A percentile compares a stretch with the other conserved stretches of the same genome.
These are phyloP conservation scores for Drosophila ezoana DNA, from an alignment of 2,888 invertebrate genomes.

Conservation along the genomic window DNA sequence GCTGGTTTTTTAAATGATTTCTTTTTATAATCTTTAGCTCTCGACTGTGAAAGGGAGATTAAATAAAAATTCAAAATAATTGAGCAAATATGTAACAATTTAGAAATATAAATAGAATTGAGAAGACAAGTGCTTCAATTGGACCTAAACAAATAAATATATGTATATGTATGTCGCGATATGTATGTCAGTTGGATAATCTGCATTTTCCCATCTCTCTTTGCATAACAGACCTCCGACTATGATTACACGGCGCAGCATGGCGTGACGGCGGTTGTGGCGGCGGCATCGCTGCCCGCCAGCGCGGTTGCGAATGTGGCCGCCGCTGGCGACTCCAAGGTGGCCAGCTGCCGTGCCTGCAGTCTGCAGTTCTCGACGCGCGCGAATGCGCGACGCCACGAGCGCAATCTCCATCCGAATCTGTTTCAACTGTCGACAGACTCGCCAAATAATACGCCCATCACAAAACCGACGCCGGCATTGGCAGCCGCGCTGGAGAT, in stretches of 20 bases:
- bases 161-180: too few species aligned
- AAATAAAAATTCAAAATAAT: neutral
- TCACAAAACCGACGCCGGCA: constrained; percentile 81
- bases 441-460: constrained; percentile 72
- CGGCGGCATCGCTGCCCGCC: constrained; percentile 65
- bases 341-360: constrained; percentile 84
- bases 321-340: constrained; percentile 77
- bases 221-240: constrained; percentile 58
- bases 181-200: constrained; percentile 10
- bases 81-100: too few species aligned
- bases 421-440: constrained; percentile 76
- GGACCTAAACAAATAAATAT: too few species aligned
- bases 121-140: too few species aligned
- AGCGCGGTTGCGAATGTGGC: constrained; percentile 74
- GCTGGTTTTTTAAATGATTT: too few species aligned
- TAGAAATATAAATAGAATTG: too few species aligned
- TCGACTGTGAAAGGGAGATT: neutral
- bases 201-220: constrained; percentile 5
- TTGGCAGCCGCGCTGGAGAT: constrained; percentile 80
- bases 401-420: constrained; percentile 85
- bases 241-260: constrained; percentile 72
- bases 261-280: constrained; percentile 64
- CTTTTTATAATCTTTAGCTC: too few species aligned
- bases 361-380: constrained; percentile 85
- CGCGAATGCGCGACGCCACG: constrained; percentile 85